Evolutionary conservation across 2,113 vertebrate genomes (phyloP).

Genomic region (Oplegnathus fasciatus): DNA sequence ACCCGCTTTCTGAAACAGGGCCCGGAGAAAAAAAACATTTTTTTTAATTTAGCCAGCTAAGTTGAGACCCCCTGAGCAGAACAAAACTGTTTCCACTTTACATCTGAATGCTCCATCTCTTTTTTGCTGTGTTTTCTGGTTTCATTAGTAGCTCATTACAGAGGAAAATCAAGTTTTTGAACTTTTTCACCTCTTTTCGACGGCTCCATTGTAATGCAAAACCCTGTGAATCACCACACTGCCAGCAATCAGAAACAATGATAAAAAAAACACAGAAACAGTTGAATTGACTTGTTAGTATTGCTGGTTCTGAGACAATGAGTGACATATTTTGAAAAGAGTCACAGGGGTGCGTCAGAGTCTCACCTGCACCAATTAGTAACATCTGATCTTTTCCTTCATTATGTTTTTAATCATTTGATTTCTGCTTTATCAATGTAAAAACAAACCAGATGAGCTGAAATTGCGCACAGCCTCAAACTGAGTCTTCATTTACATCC

Average conservation of each 20-base stretch:
- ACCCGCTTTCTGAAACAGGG: too few relatives aligned
- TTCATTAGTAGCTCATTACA: slow-evolving; percentile 43
- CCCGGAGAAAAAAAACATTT: neutral
- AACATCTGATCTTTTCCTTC: neutral
- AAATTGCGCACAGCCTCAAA: slow-evolving; percentile 33
- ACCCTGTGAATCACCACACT: slow-evolving; percentile 6
- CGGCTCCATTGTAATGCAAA: neutral
- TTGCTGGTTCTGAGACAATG: neutral
- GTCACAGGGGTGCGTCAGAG: slow-evolving; percentile 5
- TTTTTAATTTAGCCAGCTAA: neutral
- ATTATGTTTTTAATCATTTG: slow-evolving; percentile 30
- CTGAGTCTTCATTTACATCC: slow-evolving; percentile 71
- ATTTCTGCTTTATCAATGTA: slow-evolving; percentile 28
- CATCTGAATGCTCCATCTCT: neutral
- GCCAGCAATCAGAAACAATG: slow-evolving; percentile 10
- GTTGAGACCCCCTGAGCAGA: neutral
- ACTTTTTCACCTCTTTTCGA: slow-evolving; percentile 39
- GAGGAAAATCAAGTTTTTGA: slow-evolving; percentile 31
- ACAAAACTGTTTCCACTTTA: neutral
- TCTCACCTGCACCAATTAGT: slow-evolving; percentile 33
- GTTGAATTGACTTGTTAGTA: neutral
- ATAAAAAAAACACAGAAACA: neutral
- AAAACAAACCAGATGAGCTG: slow-evolving; percentile 40
- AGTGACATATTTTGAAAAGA: slow-evolving; percentile 32
- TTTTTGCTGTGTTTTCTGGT: slow-evolving; percentile 10